Percentiles rank a stretch among this genome's conserved stretches.
Conservation (phyloP, 2,797 vertebrate genomes). For the Aplochiton taeniatus region DNA sequence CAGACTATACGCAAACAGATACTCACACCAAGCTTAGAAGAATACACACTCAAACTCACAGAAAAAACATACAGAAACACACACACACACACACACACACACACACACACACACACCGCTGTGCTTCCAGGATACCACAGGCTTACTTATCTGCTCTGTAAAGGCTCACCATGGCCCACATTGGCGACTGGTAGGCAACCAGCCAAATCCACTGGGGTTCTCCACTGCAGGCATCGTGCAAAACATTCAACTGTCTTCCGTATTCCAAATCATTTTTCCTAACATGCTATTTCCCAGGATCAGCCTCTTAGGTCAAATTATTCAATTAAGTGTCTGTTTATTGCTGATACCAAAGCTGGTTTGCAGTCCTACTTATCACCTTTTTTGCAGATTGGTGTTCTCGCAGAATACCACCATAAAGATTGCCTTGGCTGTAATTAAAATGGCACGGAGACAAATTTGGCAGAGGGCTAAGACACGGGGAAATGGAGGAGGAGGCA, state of each 20-base stretch:
- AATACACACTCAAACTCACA: no score
- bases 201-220: constrained; percentile 71
- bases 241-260: constrained; percentile 73
- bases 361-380: constrained; percentile 84
- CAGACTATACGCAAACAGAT: no score
- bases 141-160: constrained; percentile 74
- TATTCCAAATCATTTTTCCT: constrained; percentile 72
- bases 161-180: constrained; percentile 72
- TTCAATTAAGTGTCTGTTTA: constrained; percentile 90
- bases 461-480: constrained; percentile 74
- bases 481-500: constrained; percentile 57
- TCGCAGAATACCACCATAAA: constrained; percentile 83
- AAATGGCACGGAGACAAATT: constrained; percentile 87
- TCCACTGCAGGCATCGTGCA: constrained; percentile 67
- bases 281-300: constrained; percentile 78
- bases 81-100: background rate
- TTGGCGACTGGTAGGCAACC: constrained; percentile 69
- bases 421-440: constrained; percentile 85
- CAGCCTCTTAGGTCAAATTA: constrained; percentile 87
- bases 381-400: constrained; percentile 86
- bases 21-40: no score
- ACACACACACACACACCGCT: constrained; percentile 21
- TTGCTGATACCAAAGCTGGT: constrained; percentile 84
- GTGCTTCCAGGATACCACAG: constrained; percentile 72
- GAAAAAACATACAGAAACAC: background rate